A percentile compares a stretch with the other conserved stretches of the same genome.
phyloP scores from a whole-genome alignment of 2,797 vertebrate genomes.

The Hipposideros larvatus region DNA sequence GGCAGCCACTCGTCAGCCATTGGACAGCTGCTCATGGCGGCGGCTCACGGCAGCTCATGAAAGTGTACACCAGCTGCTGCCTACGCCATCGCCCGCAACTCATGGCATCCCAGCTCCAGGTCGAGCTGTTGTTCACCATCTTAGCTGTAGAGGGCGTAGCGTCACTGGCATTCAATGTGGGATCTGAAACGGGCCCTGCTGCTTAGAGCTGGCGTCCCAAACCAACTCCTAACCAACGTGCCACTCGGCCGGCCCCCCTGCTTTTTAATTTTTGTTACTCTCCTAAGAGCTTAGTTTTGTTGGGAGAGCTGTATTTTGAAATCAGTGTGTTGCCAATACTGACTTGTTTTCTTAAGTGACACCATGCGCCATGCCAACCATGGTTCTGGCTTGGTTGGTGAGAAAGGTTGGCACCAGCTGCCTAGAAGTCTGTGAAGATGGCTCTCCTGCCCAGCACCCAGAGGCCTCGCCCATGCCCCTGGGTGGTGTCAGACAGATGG shows the following conservation, averaged over 20 bases:
- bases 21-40: no score
- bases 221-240: no score
- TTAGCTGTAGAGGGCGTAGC: no score
- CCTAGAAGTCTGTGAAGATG: not conserved
- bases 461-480: not conserved
- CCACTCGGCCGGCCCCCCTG: not conserved
- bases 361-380: not conserved
- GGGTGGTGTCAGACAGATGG: not conserved
- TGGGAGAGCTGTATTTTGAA: not conserved
- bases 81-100: no score
- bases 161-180: no score
- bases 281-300: not conserved
- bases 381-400: not conserved
- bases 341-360: not conserved
- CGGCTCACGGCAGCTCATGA: no score
- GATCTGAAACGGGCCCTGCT: no score
- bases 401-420: not conserved
- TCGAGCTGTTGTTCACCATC: no score
- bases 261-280: not conserved
- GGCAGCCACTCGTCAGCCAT: no score
- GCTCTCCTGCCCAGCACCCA: not conserved
- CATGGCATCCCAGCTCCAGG: no score
- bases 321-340: not conserved
- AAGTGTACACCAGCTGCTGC: no score
- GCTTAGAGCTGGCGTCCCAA: no score